phyloP scores from a whole-genome alignment of 2,888 invertebrate genomes.

The Hipparchia sbordonii region DNA sequence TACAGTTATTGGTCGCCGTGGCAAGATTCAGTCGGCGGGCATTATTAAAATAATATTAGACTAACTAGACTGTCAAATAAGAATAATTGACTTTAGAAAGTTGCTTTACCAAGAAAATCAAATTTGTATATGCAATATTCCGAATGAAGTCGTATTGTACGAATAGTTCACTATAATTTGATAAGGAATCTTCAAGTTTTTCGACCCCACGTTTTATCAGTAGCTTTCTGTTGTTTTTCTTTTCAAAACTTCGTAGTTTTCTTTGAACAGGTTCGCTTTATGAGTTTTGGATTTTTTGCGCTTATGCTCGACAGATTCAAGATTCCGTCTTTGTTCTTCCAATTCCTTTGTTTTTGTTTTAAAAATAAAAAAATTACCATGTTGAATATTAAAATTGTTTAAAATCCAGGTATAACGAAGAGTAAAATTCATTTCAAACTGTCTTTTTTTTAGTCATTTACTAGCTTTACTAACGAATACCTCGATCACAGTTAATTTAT shows the following conservation, averaged over 20 bases:
- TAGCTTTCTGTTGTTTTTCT: conserved; percentile 7
- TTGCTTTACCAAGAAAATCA: background rate
- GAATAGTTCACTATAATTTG: conserved; percentile 4
- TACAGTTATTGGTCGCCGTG: too few relatives aligned
- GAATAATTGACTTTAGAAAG: too few relatives aligned
- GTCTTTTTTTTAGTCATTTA: too few relatives aligned
- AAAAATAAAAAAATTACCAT: too few relatives aligned
- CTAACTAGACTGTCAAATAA: too few relatives aligned
- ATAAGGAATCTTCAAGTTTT: conserved; percentile 12
- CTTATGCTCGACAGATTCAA: background rate
- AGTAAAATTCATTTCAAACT: too few relatives aligned
- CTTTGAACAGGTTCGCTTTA: conserved; percentile 2
- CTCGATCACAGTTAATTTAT: conserved; percentile 7
- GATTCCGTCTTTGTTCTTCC: too few relatives aligned
- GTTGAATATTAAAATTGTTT: too few relatives aligned
- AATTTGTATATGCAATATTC: conserved; percentile 3
- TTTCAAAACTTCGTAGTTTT: background rate
- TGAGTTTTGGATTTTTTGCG: background rate
- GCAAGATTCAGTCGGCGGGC: too few relatives aligned
- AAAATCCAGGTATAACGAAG: too few relatives aligned
- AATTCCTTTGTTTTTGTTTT: background rate
- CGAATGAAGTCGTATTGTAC: background rate
- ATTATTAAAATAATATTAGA: too few relatives aligned
- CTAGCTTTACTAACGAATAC: background rate
- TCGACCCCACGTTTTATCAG: conserved; percentile 1